Evolutionary conservation across 2,797 vertebrate species (phyloP).

Genomic region (Paguma larvata): DNA sequence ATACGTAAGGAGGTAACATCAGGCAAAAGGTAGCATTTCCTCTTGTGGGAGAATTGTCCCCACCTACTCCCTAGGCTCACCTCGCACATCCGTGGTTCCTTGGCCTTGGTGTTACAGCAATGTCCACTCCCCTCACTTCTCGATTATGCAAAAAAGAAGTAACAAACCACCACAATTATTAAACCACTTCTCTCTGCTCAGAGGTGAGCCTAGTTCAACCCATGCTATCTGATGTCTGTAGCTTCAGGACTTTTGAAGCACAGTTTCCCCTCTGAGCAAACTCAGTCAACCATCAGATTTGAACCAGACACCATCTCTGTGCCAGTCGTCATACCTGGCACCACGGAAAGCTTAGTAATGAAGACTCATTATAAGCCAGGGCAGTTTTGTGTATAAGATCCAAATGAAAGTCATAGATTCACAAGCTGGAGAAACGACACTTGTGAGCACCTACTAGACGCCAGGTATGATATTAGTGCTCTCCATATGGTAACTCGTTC

Average conservation of each 20-base stretch:
- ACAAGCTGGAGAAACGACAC: conserved; percentile 22
- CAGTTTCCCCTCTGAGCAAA: neutral
- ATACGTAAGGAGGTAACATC: neutral
- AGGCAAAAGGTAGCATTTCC: conserved; percentile 63
- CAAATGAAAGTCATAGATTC: conserved; percentile 47
- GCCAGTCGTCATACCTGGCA: neutral
- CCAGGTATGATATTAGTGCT: neutral
- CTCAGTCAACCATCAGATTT: neutral
- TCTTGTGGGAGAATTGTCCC: conserved; percentile 62
- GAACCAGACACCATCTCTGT: neutral
- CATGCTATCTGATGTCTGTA: neutral
- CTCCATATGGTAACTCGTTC: neutral
- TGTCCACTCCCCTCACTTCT: neutral
- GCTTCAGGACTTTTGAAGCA: neutral
- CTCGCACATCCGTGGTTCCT: neutral
- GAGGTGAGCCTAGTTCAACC: neutral
- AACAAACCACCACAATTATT: neutral
- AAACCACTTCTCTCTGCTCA: conserved; percentile 14
- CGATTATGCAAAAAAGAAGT: conserved; percentile 35
- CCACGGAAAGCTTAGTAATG: neutral
- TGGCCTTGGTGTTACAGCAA: neutral
- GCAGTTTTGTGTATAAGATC: neutral
- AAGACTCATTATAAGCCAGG: neutral
- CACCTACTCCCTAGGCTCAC: conserved; percentile 61
- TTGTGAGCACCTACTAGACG: neutral